A percentile compares a stretch with the other conserved stretches of the same genome.
These are phyloP conservation scores for Caloenas nicobarica DNA, from an alignment of 2,113 vertebrate species.

Conservation along the genomic window DNA sequence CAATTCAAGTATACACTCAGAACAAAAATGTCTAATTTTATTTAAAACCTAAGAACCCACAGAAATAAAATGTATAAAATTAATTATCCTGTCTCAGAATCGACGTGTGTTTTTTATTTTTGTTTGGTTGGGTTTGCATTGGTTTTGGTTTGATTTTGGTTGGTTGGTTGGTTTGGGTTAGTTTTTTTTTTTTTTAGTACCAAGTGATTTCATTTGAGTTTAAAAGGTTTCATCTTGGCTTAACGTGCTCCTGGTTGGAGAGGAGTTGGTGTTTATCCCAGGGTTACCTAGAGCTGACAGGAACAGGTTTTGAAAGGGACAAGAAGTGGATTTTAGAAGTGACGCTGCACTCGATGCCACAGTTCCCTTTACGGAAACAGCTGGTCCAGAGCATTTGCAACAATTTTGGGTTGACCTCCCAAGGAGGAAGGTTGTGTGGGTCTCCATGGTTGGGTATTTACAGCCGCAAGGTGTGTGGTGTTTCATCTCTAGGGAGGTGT, in stretches of 20 bases:
- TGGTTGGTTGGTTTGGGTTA: no score
- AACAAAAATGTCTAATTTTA: not conserved
- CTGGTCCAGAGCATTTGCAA: not conserved
- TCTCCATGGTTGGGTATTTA: not conserved
- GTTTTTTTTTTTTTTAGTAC: not conserved
- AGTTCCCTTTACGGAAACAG: not conserved
- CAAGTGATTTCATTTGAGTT: not conserved
- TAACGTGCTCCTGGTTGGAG: not conserved
- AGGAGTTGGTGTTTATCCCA: not conserved
- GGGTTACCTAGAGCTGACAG: not conserved
- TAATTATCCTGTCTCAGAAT: not conserved
- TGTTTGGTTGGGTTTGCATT: no score
- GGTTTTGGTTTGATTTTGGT: no score
- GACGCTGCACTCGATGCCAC: fast-evolving
- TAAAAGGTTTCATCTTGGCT: not conserved
- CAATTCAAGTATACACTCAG: not conserved
- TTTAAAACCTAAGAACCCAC: not conserved
- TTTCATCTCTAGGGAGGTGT: not conserved
- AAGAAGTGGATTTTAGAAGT: not conserved
- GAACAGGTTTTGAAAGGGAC: not conserved
- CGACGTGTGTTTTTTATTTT: not conserved
- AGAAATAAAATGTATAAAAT: not conserved
- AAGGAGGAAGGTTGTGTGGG: not conserved
- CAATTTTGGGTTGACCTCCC: not conserved
- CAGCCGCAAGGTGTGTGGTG: fast-evolving